These are phyloP conservation scores for Diorhabda elongata DNA, from an alignment of 1,140 invertebrate species.

Conservation along the genomic window DNA sequence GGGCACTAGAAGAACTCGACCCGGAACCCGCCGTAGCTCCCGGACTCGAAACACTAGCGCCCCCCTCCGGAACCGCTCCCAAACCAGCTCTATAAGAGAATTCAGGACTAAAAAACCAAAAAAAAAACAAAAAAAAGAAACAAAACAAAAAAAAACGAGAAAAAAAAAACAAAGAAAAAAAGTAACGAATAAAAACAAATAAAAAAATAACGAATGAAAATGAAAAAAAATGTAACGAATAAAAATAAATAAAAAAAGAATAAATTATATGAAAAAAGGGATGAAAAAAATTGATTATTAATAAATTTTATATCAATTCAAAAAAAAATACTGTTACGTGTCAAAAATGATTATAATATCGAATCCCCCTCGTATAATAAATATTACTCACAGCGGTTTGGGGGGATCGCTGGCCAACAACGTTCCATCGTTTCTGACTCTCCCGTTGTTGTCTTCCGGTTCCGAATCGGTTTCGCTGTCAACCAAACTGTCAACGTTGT, in stretches of 20 bases:
- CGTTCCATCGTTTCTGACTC: conserved; percentile 83
- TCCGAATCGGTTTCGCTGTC: conserved; percentile 65
- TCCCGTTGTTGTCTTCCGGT: conserved; percentile 62
- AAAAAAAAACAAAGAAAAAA: no score
- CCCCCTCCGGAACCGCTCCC: conserved; percentile 53
- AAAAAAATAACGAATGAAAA: no score
- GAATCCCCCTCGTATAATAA: no score
- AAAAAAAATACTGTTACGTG: no score
- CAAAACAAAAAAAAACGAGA: conserved; percentile 1
- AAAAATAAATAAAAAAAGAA: no score
- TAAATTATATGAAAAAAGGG: no score
- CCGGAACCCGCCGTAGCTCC: conserved; percentile 54
- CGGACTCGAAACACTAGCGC: conserved; percentile 46
- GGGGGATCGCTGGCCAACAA: conserved; percentile 92
- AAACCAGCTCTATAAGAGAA: conserved; percentile 81
- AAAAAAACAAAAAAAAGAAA: conserved; percentile 30
- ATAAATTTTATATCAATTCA: no score
- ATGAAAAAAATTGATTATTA: no score
- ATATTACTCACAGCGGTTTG: conserved; percentile 83
- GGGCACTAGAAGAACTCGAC: conserved; percentile 65
- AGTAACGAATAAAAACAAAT: no score
- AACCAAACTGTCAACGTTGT: conserved; percentile 55
- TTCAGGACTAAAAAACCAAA: conserved; percentile 65
- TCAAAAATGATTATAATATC: no score
- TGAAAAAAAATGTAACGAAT: no score